Conservation (phyloP, 1,140 invertebrate genomes). For the Lethrus apterus region DNA sequence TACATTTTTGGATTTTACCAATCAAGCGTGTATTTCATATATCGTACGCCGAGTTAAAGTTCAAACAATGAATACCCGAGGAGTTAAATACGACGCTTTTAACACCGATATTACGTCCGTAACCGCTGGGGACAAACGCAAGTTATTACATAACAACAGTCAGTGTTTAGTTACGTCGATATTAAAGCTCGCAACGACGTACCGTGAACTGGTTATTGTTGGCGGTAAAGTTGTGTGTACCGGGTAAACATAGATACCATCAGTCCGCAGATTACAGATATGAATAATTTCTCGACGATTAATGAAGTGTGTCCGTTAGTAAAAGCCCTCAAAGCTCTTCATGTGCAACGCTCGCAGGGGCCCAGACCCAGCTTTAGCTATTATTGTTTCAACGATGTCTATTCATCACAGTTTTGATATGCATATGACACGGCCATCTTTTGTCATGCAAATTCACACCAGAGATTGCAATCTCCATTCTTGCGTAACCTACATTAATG, state of each 20-base stretch:
- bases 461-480: conserved; percentile 32
- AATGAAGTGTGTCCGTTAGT: conserved; percentile 35
- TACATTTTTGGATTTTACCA: no score
- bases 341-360: conserved; percentile 24
- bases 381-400: conserved; percentile 33
- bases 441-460: conserved; percentile 34
- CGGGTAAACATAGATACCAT: conserved; percentile 37
- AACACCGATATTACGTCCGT: no score
- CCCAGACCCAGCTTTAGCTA: conserved; percentile 23
- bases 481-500: conserved; percentile 8
- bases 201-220: no score
- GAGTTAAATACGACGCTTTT: no score
- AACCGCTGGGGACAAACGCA: no score
- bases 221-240: conserved; percentile 20
- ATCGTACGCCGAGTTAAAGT: no score
- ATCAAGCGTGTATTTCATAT: no score
- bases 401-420: conserved; percentile 36
- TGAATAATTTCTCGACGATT: conserved; percentile 40
- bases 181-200: no score
- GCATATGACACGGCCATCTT: conserved; percentile 30
- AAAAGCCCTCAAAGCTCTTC: conserved; percentile 37
- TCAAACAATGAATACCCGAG: no score
- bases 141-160: no score
- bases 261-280: conserved; percentile 39
- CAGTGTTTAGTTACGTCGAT: no score